These are phyloP conservation scores for Arge pagana DNA, from an alignment of 2,888 invertebrate species.

Conservation along the genomic window DNA sequence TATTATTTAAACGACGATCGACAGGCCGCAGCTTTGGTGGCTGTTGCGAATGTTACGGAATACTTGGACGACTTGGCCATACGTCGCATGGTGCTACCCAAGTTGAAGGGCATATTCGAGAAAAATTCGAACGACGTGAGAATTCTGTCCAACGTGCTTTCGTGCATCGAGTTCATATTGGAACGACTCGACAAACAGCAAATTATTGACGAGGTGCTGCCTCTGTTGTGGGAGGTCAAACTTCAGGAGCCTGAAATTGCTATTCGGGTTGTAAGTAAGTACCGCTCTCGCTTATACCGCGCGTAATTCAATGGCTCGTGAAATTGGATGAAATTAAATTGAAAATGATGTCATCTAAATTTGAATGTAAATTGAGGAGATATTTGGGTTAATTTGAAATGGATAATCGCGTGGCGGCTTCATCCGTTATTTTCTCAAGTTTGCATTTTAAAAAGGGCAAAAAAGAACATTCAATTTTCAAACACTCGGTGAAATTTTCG, in stretches of 20 bases:
- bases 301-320: not conserved
- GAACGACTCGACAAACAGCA: constrained; percentile 84
- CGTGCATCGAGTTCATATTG: constrained; percentile 80
- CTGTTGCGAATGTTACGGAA: constrained; percentile 83
- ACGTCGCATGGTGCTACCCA: constrained; percentile 78
- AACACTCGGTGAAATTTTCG: no score
- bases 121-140: constrained; percentile 80
- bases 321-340: constrained; percentile 10
- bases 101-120: constrained; percentile 80
- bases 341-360: no score
- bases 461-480: no score
- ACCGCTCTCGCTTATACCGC: constrained; percentile 31
- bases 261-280: constrained; percentile 92
- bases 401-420: not conserved
- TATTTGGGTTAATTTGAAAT: no score
- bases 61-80: constrained; percentile 83
- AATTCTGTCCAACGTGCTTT: constrained; percentile 77
- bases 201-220: constrained; percentile 89
- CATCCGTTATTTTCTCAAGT: no score
- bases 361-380: no score
- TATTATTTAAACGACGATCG: not conserved
- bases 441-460: no score
- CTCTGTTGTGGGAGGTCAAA: constrained; percentile 83
- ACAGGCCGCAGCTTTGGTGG: constrained; percentile 87
- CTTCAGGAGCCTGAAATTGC: constrained; percentile 88